These are phyloP conservation scores for Climacteris rufus DNA, from an alignment of 2,113 vertebrate species.

Conservation along the genomic window DNA sequence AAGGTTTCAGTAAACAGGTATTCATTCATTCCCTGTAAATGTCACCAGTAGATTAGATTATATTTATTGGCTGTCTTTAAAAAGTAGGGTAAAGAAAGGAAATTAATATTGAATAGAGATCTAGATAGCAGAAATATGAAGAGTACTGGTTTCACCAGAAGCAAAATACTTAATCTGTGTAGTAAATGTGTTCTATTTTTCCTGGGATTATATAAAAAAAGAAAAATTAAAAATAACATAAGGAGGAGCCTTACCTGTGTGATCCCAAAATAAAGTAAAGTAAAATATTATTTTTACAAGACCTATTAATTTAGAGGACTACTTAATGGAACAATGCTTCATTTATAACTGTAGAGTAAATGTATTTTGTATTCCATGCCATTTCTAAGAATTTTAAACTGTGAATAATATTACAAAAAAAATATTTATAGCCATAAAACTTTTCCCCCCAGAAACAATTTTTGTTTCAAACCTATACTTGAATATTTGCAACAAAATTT, in stretches of 20 bases:
- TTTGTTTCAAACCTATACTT: not conserved
- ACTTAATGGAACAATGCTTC: not conserved
- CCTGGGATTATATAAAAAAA: not conserved
- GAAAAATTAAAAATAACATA: not conserved
- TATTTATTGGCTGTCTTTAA: not conserved
- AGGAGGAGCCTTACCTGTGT: not conserved
- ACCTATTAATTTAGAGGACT: not conserved
- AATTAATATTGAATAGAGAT: not conserved
- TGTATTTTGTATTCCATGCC: not conserved
- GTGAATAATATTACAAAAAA: not conserved
- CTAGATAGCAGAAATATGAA: not conserved
- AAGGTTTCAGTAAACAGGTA: conserved; percentile 14
- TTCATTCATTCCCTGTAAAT: conserved; percentile 10
- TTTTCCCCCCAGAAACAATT: not conserved
- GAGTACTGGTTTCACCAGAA: not conserved
- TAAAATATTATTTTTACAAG: not conserved
- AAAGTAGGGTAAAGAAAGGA: not conserved
- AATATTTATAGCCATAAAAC: not conserved
- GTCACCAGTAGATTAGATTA: not conserved
- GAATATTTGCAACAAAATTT: not conserved
- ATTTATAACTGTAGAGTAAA: not conserved
- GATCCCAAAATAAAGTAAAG: not conserved
- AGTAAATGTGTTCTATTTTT: not conserved
- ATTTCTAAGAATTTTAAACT: not conserved
- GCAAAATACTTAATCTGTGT: not conserved